A percentile compares a stretch with the other conserved stretches of the same genome.
Conservation (phyloP, 2,113 vertebrate species). For the Rhinogobius similis region DNA sequence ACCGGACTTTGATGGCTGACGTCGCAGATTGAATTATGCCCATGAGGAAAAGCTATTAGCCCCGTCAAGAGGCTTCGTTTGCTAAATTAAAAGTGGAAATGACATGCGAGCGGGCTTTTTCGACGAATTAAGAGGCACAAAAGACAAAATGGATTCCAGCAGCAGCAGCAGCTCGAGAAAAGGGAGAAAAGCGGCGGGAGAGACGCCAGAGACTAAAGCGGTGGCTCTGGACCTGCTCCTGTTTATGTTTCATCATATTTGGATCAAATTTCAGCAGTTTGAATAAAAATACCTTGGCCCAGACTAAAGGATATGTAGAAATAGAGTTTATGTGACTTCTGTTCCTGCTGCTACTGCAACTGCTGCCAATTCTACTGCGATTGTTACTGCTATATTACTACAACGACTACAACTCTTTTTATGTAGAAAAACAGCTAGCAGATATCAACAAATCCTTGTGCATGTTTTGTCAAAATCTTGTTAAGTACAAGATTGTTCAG, state of each 20-base stretch:
- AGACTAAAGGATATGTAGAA: background rate
- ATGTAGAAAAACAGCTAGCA: too few species aligned
- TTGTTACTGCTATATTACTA: background rate
- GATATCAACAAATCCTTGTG: too few species aligned
- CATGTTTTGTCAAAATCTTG: too few species aligned
- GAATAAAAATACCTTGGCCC: background rate
- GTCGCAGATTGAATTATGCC: slow-evolving; percentile 82
- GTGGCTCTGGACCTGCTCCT: slow-evolving; percentile 35
- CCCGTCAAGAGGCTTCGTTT: slow-evolving; percentile 79
- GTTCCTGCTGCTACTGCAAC: background rate
- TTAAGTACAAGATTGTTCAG: too few species aligned
- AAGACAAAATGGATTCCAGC: slow-evolving; percentile 62
- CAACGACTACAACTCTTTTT: background rate
- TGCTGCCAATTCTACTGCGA: background rate
- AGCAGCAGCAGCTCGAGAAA: background rate
- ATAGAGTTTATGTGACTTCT: background rate
- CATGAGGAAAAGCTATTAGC: slow-evolving; percentile 83
- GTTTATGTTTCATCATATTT: slow-evolving; percentile 61
- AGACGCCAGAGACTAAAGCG: slow-evolving; percentile 50
- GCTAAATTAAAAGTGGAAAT: slow-evolving; percentile 84
- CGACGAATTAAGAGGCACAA: slow-evolving; percentile 74
- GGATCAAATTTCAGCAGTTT: slow-evolving; percentile 50
- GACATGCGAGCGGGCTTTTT: slow-evolving; percentile 78
- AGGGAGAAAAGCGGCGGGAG: background rate
- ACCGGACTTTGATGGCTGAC: slow-evolving; percentile 81